These are phyloP conservation scores for Patella depressa DNA, from an alignment of 2,888 invertebrate species.

Conservation along the genomic window DNA sequence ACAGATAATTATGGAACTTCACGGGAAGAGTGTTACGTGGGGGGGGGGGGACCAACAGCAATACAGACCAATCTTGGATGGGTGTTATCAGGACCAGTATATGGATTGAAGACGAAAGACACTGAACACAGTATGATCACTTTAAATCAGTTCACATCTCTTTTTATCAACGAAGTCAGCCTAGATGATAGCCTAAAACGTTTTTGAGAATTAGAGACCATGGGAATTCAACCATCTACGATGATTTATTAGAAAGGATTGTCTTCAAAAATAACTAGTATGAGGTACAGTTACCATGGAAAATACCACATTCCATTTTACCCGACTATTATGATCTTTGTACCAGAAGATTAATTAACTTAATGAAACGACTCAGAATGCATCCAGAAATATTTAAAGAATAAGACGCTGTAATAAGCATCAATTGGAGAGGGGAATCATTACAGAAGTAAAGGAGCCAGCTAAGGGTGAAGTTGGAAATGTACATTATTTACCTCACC, in stretches of 20 bases:
- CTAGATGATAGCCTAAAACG: not conserved
- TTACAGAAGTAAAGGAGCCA: not conserved
- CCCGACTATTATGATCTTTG: conserved; percentile 1
- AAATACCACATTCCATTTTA: not conserved
- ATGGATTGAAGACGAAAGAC: not conserved
- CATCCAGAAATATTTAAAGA: conserved; percentile 6
- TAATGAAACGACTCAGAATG: not conserved
- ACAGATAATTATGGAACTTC: too few species aligned
- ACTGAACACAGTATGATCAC: not conserved
- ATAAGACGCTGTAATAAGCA: not conserved
- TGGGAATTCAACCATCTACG: not conserved
- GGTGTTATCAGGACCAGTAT: conserved; percentile 7
- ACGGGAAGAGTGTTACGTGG: too few species aligned
- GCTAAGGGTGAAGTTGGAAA: not conserved
- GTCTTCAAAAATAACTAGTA: not conserved
- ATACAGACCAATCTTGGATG: too few species aligned
- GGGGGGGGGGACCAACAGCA: too few species aligned
- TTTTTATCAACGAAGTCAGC: not conserved
- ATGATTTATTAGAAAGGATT: not conserved
- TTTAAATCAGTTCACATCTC: not conserved
- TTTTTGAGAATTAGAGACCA: not conserved
- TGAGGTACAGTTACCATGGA: conserved; percentile 2
- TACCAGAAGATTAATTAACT: not conserved
- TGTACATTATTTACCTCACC: conserved; percentile 6
- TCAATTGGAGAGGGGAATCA: not conserved